Evolutionary conservation across 2,888 invertebrate species (phyloP).

Genomic region (Scaptomyza reducta): DNA sequence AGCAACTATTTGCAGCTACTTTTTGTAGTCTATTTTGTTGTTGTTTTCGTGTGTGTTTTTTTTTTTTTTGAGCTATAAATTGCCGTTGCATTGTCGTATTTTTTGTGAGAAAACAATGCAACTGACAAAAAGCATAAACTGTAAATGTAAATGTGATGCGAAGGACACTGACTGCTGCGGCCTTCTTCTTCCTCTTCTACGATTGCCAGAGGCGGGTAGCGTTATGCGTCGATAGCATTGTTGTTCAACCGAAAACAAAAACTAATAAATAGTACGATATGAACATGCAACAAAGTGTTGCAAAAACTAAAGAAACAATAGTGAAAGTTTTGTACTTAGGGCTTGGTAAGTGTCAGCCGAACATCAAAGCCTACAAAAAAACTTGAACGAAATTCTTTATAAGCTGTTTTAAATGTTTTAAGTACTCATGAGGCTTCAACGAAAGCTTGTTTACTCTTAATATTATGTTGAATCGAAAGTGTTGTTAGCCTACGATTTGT

Average conservation of each 20-base stretch:
- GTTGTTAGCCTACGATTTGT: no score
- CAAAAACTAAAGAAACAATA: background rate
- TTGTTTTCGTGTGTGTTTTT: background rate
- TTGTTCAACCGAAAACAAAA: constrained; percentile 21
- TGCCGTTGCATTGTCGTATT: constrained; percentile 49
- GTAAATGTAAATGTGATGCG: constrained; percentile 40
- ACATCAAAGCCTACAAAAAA: no score
- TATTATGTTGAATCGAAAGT: no score
- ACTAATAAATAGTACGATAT: background rate
- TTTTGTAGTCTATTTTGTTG: constrained; percentile 5
- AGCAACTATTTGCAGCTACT: constrained; percentile 47
- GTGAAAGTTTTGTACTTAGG: background rate
- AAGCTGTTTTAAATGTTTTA: no score
- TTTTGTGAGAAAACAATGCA: constrained; percentile 46
- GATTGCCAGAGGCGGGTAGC: constrained; percentile 13
- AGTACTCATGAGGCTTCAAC: no score
- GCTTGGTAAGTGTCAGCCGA: background rate
- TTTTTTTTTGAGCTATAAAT: constrained; percentile 31
- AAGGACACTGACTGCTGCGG: background rate
- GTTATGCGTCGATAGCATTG: constrained; percentile 46
- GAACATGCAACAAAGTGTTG: background rate
- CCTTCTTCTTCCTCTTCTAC: no score
- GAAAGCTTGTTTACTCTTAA: no score
- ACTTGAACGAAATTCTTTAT: no score
- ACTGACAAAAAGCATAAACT: constrained; percentile 47